Percentiles rank a stretch among this genome's conserved stretches.
These are phyloP conservation scores for Toxonevra muliebris DNA, from an alignment of 2,888 invertebrate genomes.

Conservation along the genomic window DNA sequence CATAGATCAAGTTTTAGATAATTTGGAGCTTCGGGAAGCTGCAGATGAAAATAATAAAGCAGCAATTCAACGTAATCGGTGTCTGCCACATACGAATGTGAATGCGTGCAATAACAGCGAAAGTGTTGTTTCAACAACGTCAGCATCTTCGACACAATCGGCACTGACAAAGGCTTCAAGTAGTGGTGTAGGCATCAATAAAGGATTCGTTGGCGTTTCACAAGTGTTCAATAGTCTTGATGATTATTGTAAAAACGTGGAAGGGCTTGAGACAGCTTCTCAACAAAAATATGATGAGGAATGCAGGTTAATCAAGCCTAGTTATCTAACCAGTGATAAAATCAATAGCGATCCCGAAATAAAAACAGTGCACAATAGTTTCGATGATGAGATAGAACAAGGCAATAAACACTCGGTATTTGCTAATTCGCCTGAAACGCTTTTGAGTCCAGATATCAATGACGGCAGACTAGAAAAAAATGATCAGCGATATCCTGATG, in stretches of 20 bases:
- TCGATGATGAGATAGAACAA: background rate
- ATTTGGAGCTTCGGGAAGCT: slow-evolving; percentile 79
- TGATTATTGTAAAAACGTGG: slow-evolving; percentile 67
- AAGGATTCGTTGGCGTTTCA: slow-evolving; percentile 67
- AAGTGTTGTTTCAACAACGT: slow-evolving; percentile 28
- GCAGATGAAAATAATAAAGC: slow-evolving; percentile 48
- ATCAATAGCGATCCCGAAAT: no score
- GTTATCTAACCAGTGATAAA: no score
- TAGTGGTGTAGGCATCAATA: slow-evolving; percentile 8
- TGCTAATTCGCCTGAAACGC: no score
- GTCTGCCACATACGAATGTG: slow-evolving; percentile 7
- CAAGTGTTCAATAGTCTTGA: slow-evolving; percentile 73
- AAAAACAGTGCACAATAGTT: background rate
- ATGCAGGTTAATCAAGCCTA: slow-evolving; percentile 26
- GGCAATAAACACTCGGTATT: background rate
- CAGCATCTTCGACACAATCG: slow-evolving; percentile 48
- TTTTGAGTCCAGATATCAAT: background rate
- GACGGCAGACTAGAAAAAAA: background rate
- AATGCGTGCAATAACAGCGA: slow-evolving; percentile 19
- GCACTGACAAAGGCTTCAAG: slow-evolving; percentile 4
- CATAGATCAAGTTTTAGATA: slow-evolving; percentile 84
- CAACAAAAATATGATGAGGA: slow-evolving; percentile 38
- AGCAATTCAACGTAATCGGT: background rate
- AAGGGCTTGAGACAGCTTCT: slow-evolving; percentile 48
- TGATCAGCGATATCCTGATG: slow-evolving; percentile 35